These are phyloP conservation scores for Thalpophila matura DNA, from an alignment of 2,888 invertebrate genomes.

Conservation along the genomic window DNA sequence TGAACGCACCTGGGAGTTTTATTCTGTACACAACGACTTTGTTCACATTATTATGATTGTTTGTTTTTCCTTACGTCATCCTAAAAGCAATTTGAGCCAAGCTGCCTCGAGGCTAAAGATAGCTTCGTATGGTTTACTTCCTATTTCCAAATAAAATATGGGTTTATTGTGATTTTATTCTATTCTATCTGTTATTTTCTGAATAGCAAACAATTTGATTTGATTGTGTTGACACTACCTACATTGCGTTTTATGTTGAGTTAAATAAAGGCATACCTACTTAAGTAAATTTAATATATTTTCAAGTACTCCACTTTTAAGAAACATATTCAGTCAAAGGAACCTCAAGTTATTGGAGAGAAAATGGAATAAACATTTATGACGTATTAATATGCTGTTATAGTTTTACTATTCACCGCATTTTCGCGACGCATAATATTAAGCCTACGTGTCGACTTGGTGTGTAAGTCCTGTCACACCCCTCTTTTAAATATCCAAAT, in stretches of 20 bases:
- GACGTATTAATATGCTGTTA: no score
- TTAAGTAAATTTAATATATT: no score
- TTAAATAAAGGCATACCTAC: no score
- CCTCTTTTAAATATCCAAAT: no score
- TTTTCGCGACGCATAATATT: no score
- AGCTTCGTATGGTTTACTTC: conserved; percentile 28
- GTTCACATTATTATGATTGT: conserved; percentile 41
- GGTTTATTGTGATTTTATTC: conserved; percentile 44
- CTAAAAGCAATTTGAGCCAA: conserved; percentile 51
- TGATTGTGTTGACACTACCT: not conserved
- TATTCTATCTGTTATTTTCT: not conserved
- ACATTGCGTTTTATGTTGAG: not conserved
- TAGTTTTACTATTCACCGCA: no score
- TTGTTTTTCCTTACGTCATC: conserved; percentile 39
- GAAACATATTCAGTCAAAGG: no score
- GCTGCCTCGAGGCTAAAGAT: conserved; percentile 46
- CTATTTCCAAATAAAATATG: conserved; percentile 42
- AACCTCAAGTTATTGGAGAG: no score
- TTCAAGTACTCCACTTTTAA: not conserved
- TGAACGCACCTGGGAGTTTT: conserved; percentile 48
- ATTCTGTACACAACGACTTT: conserved; percentile 22
- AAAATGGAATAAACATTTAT: no score
- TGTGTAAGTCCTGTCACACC: no score
- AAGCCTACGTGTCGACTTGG: no score
- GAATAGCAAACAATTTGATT: not conserved